These are phyloP conservation scores for Bradypodion ventrale DNA, from an alignment of 2,797 vertebrate species.

Conservation along the genomic window DNA sequence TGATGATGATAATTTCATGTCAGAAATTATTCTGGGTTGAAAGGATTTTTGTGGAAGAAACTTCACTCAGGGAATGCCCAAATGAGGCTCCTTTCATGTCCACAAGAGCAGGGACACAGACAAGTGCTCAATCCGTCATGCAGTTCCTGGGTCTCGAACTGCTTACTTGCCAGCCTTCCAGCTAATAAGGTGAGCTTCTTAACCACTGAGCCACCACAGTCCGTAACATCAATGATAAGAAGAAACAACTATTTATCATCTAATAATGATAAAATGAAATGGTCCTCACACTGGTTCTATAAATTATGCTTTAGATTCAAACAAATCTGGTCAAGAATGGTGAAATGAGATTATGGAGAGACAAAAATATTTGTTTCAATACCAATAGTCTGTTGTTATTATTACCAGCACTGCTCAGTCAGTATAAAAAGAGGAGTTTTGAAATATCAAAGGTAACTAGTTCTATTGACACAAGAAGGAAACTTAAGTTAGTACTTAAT, in stretches of 20 bases:
- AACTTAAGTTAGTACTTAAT: background rate
- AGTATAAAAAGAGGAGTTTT: slow-evolving; percentile 47
- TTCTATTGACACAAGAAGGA: background rate
- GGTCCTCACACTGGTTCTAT: background rate
- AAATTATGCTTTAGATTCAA: background rate
- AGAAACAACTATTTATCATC: background rate
- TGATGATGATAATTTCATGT: no score
- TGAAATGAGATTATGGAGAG: background rate
- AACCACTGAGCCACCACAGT: no score
- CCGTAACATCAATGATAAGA: background rate
- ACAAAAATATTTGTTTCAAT: background rate
- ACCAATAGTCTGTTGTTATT: slow-evolving; percentile 17
- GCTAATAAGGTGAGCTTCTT: no score
- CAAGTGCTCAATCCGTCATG: no score
- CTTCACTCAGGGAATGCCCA: no score
- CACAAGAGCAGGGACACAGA: no score
- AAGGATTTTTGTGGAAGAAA: no score
- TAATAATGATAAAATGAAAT: background rate
- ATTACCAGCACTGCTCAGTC: slow-evolving; percentile 19
- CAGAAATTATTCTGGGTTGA: no score
- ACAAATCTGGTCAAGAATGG: background rate
- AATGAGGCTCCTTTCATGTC: no score
- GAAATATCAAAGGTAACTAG: slow-evolving; percentile 21
- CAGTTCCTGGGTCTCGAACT: no score
- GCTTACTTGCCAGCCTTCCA: no score